A percentile compares a stretch with the other conserved stretches of the same genome.
These are phyloP conservation scores for Phoenicopterus ruber DNA, from an alignment of 2,113 vertebrate genomes.

Conservation along the genomic window DNA sequence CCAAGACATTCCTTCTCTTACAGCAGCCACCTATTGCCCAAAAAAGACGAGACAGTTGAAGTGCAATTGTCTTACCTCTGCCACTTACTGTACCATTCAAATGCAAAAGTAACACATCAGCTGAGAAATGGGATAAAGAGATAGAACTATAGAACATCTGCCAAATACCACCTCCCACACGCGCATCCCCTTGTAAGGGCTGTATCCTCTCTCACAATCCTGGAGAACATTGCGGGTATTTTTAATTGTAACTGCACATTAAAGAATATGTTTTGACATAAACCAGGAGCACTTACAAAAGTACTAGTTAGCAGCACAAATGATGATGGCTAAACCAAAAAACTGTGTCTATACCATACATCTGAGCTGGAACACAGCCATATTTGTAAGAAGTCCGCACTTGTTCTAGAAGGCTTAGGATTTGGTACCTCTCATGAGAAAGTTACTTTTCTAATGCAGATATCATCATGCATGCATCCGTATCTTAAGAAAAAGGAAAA, in stretches of 20 bases:
- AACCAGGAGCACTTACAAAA: neutral
- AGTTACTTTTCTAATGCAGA: neutral
- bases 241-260: neutral
- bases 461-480: neutral
- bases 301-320: neutral
- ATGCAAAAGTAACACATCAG: neutral
- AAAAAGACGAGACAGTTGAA: neutral
- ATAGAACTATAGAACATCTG: neutral
- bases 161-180: neutral
- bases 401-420: neutral
- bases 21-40: conserved; percentile 78
- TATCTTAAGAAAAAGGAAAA: neutral
- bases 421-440: neutral
- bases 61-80: neutral
- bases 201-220: neutral
- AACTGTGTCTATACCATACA: neutral
- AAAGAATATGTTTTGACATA: neutral
- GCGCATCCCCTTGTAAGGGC: neutral
- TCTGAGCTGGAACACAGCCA: neutral
- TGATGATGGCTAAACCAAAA: neutral
- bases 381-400: neutral
- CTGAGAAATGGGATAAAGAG: neutral
- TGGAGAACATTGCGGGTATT: neutral
- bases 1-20: conserved; percentile 88
- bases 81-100: neutral